These are phyloP conservation scores for Cheilinus undulatus DNA, from an alignment of 2,113 vertebrate genomes.

Conservation along the genomic window DNA sequence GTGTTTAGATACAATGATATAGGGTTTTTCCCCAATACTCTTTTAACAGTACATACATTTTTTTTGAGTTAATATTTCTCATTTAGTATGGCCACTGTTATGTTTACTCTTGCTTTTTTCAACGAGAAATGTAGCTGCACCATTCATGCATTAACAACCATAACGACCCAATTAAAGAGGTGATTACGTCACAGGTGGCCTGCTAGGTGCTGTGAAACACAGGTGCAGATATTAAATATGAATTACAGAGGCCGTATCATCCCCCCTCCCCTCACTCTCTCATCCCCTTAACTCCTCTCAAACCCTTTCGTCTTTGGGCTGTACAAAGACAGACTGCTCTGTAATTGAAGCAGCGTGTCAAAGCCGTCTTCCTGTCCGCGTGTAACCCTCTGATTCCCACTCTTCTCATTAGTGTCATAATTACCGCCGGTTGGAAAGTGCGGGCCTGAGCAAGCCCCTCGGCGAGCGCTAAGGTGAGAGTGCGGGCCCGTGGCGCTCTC, in stretches of 20 bases:
- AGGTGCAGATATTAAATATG: slow-evolving; percentile 78
- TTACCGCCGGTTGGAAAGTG: slow-evolving; percentile 63
- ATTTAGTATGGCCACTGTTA: background rate
- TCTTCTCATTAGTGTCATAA: slow-evolving; percentile 79
- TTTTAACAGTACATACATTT: background rate
- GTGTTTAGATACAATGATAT: no score
- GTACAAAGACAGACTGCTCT: slow-evolving; percentile 69
- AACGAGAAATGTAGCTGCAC: slow-evolving; percentile 33
- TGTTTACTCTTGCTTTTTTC: background rate
- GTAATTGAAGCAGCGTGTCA: slow-evolving; percentile 77
- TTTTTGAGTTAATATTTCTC: background rate
- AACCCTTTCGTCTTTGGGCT: slow-evolving; percentile 70
- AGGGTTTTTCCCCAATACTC: no score
- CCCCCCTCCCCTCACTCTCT: slow-evolving; percentile 37
- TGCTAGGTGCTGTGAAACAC: slow-evolving; percentile 71
- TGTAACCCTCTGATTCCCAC: slow-evolving; percentile 72
- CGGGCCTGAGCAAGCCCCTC: slow-evolving; percentile 38
- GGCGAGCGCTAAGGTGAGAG: slow-evolving; percentile 58
- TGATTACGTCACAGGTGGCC: slow-evolving; percentile 58
- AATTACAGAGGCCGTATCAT: slow-evolving; percentile 67
- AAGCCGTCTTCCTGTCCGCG: slow-evolving; percentile 67
- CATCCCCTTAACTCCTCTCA: slow-evolving; percentile 63
- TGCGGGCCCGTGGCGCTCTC: slow-evolving; percentile 44
- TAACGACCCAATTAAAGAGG: slow-evolving; percentile 64
- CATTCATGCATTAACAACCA: slow-evolving; percentile 71